phyloP scores from a whole-genome alignment of 2,113 vertebrate species.

The Urocitellus parryii region DNA sequence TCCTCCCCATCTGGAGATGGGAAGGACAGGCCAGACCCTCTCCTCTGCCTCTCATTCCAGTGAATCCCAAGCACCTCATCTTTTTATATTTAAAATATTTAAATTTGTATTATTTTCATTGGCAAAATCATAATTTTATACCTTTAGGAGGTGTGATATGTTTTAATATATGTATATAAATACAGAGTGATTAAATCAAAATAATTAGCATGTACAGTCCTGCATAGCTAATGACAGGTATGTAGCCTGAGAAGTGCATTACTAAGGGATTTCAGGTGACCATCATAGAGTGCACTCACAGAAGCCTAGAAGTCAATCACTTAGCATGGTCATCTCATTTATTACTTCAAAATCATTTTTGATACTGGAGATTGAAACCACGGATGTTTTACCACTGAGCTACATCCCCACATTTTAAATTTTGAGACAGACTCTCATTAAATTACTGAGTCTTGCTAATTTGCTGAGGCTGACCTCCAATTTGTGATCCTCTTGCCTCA shows the following conservation, averaged over 20 bases:
- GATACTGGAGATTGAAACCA: no score
- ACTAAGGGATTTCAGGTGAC: background rate
- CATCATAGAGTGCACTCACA: background rate
- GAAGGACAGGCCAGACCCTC: background rate
- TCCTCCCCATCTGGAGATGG: background rate
- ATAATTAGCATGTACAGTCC: background rate
- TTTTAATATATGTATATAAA: background rate
- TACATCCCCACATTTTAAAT: no score
- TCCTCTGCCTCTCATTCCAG: background rate
- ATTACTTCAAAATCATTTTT: no score
- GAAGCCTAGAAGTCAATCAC: background rate
- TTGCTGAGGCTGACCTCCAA: no score
- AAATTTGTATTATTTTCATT: background rate
- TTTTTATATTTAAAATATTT: background rate
- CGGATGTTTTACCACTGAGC: no score
- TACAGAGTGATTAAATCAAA: background rate
- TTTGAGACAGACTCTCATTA: no score
- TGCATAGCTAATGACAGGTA: background rate
- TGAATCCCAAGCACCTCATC: background rate
- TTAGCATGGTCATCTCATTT: background rate
- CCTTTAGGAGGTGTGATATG: background rate
- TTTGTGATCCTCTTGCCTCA: no score
- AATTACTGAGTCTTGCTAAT: no score
- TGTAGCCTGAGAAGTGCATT: background rate
- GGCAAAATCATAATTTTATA: background rate